Evolutionary conservation across 2,888 invertebrate species (phyloP).

Genomic region (Alloplasta piceator): DNA sequence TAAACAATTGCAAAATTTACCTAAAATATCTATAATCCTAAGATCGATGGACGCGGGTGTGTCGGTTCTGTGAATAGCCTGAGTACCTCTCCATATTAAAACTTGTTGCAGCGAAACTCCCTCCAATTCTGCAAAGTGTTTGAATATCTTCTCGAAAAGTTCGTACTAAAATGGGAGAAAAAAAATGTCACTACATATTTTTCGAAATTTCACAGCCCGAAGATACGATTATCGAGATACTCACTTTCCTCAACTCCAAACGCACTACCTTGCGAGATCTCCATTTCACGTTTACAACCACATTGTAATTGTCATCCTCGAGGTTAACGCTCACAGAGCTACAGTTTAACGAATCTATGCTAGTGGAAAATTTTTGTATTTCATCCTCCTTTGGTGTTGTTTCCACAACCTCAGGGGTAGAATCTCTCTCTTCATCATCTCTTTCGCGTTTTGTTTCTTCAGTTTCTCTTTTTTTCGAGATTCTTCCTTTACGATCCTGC

Average conservation of each 20-base stretch:
- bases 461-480: neutral
- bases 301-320: constrained; percentile 55
- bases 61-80: constrained; percentile 46
- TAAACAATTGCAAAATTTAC: constrained; percentile 34
- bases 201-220: neutral
- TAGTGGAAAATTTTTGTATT: neutral
- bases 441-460: neutral
- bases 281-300: constrained; percentile 63
- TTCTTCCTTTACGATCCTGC: neutral
- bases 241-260: constrained; percentile 54
- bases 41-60: constrained; percentile 64
- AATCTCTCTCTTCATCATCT: neutral
- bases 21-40: constrained; percentile 62
- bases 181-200: neutral
- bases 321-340: neutral
- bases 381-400: neutral
- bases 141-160: constrained; percentile 60
- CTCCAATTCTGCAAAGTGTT: constrained; percentile 57
- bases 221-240: neutral
- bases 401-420: neutral
- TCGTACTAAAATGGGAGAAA: constrained; percentile 54
- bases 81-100: constrained; percentile 40
- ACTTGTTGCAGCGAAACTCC: constrained; percentile 59
- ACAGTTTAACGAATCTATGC: constrained; percentile 8
- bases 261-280: constrained; percentile 50